A percentile compares a stretch with the other conserved stretches of the same genome.
Conservation (phyloP, 2,113 vertebrate species). For the Pyrgilauda ruficollis region DNA sequence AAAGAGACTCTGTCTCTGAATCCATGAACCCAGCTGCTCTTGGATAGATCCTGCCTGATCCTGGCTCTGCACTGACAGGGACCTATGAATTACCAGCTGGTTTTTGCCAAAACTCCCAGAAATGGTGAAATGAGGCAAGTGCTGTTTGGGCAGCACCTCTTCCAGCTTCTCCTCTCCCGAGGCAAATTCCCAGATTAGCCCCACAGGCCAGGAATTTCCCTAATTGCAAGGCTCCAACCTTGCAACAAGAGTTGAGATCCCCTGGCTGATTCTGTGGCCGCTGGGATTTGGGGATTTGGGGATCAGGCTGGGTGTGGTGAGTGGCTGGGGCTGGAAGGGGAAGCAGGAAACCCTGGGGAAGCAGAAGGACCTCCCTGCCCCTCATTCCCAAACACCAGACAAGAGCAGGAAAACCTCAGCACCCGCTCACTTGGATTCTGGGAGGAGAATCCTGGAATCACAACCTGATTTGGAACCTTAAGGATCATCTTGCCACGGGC, state of each 20-base stretch:
- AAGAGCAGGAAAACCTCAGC: neutral
- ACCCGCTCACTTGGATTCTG: neutral
- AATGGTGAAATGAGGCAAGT: neutral
- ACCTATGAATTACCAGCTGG: accelerated
- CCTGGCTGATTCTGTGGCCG: neutral
- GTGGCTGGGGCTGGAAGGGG: neutral
- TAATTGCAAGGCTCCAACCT: neutral
- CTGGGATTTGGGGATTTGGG: neutral
- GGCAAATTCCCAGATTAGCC: neutral
- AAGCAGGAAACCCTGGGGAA: neutral
- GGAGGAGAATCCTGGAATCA: neutral
- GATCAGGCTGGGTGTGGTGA: neutral
- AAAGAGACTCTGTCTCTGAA: neutral
- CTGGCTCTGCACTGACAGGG: neutral
- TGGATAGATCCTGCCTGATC: neutral
- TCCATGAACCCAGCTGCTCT: neutral
- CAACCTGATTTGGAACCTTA: neutral
- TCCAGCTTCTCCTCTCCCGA: accelerated
- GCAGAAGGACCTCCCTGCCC: neutral
- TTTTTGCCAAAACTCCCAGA: neutral
- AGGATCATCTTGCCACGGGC: neutral
- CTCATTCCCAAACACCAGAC: neutral
- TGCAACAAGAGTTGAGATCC: neutral
- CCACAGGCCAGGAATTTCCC: accelerated
- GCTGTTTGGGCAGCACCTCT: neutral